Evolutionary conservation across 2,888 invertebrate genomes (phyloP), one percentile per base, ranked within the genome.

Genomic region (Sinopyrophorus schimmeli): DNA sequence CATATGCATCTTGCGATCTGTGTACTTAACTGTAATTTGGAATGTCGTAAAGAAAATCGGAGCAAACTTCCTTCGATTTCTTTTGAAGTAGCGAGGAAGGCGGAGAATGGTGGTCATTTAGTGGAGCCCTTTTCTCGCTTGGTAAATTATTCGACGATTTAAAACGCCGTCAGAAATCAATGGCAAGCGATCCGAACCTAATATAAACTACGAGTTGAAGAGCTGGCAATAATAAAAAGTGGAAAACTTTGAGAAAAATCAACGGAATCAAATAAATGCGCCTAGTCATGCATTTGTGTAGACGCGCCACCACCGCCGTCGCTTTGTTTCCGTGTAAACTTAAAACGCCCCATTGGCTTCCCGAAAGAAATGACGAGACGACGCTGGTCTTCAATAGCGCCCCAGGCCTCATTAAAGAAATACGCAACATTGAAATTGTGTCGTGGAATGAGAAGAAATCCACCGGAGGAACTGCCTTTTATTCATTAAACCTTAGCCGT

Each of bases 191-290:
- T 41, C 38, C 43, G 51, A 37, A 42, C 48, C 43, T 47, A 54
- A 54, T 54, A 54, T 54, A 40, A 39, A 37, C 39, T 26, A 37
- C 27, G 32, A 47, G 31, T 11, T 27, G 24, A 27, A 37, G 35
- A 42, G 37, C 32, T 23, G 41, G 30, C 21, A 35, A 17, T 34
- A n/a, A 17, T 34, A 48, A 47, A 42, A 49, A 49, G 39, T 41
- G 32, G 41, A 34, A 49, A 49, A 27, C 55, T 61, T 58, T 55
- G 43, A 50, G 60, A 59, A 64, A 63, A 60, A 35, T 63, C 58
- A 57, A 46, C 54, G 55, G 59, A 64, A 63, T 65, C 59, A 59
- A 62, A 62, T 64, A 64, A 65, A 64, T 60, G 61, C 54, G 63
- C 57, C 53, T 62, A 61, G 62, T 62, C 63, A 62, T 60, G 63